Percentiles rank a stretch among this genome's conserved stretches.
Conservation (phyloP, 2,797 vertebrate species). For the Neostethus bicornis region DNA sequence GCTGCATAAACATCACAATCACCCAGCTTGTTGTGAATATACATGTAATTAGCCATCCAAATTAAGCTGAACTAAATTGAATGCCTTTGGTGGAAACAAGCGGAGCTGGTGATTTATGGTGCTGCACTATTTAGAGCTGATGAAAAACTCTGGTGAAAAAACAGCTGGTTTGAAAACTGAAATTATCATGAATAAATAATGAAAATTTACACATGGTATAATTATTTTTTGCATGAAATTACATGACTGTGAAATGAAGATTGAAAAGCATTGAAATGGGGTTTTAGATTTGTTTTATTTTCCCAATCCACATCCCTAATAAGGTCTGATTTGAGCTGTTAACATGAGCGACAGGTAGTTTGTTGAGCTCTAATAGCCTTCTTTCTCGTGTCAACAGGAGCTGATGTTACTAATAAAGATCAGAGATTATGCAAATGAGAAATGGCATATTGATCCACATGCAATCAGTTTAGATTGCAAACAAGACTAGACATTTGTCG, state of each 20-base stretch:
- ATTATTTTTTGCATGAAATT: not conserved
- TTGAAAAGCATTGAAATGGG: not conserved
- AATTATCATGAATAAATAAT: conserved; percentile 41
- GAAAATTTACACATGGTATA: conserved; percentile 21
- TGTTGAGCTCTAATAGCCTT: conserved; percentile 16
- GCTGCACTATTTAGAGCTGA: conserved; percentile 62
- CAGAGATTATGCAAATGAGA: conserved; percentile 43
- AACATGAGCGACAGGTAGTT: conserved; percentile 15
- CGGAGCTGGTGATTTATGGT: conserved; percentile 66
- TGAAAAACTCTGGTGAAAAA: conserved; percentile 69
- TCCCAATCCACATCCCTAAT: not conserved
- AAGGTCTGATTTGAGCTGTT: conserved; percentile 8
- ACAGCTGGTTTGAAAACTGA: conserved; percentile 57
- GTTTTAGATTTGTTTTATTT: not conserved
- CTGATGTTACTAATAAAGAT: conserved; percentile 22
- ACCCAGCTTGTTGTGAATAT: conserved; percentile 73
- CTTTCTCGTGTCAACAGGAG: conserved; percentile 30
- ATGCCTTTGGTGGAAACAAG: conserved; percentile 65
- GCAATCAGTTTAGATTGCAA: conserved; percentile 26
- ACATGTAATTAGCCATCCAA: conserved; percentile 72
- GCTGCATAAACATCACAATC: conserved; percentile 59
- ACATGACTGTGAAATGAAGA: conserved; percentile 18
- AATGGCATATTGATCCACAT: conserved; percentile 33
- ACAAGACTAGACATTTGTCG: not conserved
- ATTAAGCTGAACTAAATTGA: conserved; percentile 76